phyloP scores from a whole-genome alignment of 2,797 vertebrate species.

The Fratercula arctica region DNA sequence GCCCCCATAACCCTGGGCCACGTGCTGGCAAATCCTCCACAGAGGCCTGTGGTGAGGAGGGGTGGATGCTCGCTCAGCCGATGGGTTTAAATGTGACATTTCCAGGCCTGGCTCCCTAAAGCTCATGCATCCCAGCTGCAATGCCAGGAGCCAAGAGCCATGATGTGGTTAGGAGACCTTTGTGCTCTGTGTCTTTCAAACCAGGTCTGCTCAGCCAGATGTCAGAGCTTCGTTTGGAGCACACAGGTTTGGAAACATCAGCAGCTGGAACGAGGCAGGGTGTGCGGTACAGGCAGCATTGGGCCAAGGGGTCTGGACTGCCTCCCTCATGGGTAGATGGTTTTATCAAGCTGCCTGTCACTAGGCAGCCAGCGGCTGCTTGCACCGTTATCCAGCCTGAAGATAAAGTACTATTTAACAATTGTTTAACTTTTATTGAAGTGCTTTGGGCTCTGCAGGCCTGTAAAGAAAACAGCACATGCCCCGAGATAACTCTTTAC shows the following conservation, averaged over 20 bases:
- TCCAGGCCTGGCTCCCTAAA: background rate
- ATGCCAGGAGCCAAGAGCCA: fast-evolving
- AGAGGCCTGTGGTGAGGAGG: background rate
- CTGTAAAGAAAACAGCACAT: background rate
- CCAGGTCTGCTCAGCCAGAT: background rate
- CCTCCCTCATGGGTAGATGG: background rate
- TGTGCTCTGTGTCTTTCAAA: background rate
- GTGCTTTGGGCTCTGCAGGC: background rate
- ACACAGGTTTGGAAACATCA: background rate
- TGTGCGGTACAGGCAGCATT: background rate
- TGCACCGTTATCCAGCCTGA: background rate
- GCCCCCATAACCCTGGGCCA: background rate
- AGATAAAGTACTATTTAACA: conserved; percentile 32
- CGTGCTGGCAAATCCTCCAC: background rate
- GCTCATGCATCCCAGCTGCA: background rate
- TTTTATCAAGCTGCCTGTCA: background rate
- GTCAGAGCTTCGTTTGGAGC: fast-evolving
- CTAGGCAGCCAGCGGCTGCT: background rate
- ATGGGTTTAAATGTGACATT: background rate
- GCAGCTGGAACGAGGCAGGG: background rate
- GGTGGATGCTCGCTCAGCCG: fast-evolving
- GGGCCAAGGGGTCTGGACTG: background rate
- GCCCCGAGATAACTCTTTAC: background rate
- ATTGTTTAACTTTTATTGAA: conserved; percentile 2
- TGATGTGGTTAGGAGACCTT: background rate